Base-by-base conservation (phyloP, 2,113 vertebrate species). In the Urocitellus parryii region DNA sequence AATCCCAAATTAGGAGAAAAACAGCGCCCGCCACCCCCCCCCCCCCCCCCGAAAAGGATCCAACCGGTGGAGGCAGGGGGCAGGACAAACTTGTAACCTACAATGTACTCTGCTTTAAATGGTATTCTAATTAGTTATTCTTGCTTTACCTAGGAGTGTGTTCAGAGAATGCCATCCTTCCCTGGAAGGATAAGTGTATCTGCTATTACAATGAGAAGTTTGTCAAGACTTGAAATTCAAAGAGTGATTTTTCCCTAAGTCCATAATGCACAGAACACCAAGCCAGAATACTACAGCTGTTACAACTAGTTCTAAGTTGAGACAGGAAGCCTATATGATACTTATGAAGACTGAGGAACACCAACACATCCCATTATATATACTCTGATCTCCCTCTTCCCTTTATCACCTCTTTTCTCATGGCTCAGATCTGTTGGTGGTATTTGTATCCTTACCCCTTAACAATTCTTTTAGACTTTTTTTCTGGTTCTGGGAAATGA, bases 211-310 rank as follows among this genome's bases (percentile, higher is more conserved):
- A 97, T 85, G 88, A 65, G 53, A 96, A 94, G 91, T 95, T 84
- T 95, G 91, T 97, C 70, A 97, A 92, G 72, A 85, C 72, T 78
- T 90, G 92, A 97, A 90, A 97, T 89, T 94, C 95, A 92, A 95
- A 90, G 89, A 83, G 58, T 87, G 81, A 97, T 51, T 97, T 80
- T 90, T 96, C 67, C 70, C 80, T 90, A 92, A 67, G 84, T 74
- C 77, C 77, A 97, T 45, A 97, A 76, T 84, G 78, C 58, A 93
- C 0, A 92, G 61, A 90, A 94, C 53, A 89, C 17, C 53, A 93
- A n/a, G 63, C 56, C 94, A 94, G 70, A 96, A 88, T 53, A 96
- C 29, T 61, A 81, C 0, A 3, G 74, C 63, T 80, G 27, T 95
- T 53, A 68, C 39, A 39, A 82, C 68, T 65, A 94, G 74, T 88